Conservation (phyloP, 2,888 invertebrate species). For the Altica lythri region DNA sequence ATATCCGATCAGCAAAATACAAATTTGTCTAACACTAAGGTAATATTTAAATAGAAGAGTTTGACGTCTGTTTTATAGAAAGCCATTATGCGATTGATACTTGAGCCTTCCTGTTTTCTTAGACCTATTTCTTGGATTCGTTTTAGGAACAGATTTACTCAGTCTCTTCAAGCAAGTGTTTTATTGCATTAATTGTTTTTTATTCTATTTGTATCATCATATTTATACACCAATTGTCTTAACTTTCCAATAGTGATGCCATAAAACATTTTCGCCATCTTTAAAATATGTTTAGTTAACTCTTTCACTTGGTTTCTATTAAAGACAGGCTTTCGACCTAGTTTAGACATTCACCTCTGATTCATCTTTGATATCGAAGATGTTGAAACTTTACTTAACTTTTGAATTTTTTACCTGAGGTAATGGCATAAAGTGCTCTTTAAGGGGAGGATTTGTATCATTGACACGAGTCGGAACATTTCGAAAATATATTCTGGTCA, state of each 20-base stretch:
- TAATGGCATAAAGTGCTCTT: too few species aligned
- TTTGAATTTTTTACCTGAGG: too few species aligned
- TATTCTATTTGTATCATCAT: not conserved
- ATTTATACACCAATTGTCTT: not conserved
- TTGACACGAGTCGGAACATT: too few species aligned
- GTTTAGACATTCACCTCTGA: too few species aligned
- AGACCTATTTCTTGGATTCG: constrained; percentile 33
- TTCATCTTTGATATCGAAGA: too few species aligned
- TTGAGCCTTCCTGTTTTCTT: constrained; percentile 29
- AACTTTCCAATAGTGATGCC: not conserved
- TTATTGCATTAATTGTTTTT: not conserved
- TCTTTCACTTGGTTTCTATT: not conserved
- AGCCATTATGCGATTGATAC: constrained; percentile 37
- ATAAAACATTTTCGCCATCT: not conserved
- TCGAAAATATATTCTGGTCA: too few species aligned
- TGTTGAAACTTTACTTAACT: too few species aligned
- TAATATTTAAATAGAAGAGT: constrained; percentile 39
- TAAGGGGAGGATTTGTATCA: too few species aligned
- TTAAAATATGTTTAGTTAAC: not conserved
- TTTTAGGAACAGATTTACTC: constrained; percentile 1
- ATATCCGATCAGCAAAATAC: constrained; percentile 32
- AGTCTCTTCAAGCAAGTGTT: not conserved
- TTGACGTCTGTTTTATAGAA: constrained; percentile 41
- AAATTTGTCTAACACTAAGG: constrained; percentile 21
- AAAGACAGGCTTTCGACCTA: constrained; percentile 2